phyloP scores from a whole-genome alignment of 64 coral and sea anemone genomes.

The Montipora efflorescens region DNA sequence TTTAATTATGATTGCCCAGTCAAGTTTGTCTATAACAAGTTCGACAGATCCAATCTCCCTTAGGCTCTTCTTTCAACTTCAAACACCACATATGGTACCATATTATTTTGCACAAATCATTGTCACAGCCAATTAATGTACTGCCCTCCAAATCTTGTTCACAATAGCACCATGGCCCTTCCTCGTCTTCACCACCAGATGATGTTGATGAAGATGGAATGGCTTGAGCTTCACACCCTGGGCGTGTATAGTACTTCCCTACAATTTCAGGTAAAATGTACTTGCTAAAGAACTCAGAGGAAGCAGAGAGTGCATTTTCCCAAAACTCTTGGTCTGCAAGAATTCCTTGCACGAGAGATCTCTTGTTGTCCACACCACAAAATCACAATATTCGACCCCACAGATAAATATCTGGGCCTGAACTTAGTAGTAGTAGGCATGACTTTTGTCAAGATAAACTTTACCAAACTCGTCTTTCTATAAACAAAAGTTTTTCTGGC shows the following conservation, averaged over 20 bases:
- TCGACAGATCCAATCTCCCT: slow-evolving; percentile 28
- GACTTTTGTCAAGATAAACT: slow-evolving; percentile 32
- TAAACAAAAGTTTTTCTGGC: slow-evolving; percentile 45
- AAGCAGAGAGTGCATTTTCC: slow-evolving; percentile 10
- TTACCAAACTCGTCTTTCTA: slow-evolving; percentile 30
- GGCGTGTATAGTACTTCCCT: slow-evolving; percentile 1
- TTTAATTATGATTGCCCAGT: slow-evolving; percentile 4
- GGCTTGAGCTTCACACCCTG: slow-evolving; percentile 1
- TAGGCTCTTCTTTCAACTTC: slow-evolving; percentile 26
- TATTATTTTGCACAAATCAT: slow-evolving; percentile 16
- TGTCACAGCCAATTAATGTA: slow-evolving; percentile 34
- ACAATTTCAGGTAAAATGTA: slow-evolving; percentile 39
- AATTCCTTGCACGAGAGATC: slow-evolving; percentile 28
- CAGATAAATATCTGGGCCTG: slow-evolving; percentile 38
- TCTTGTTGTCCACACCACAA: slow-evolving; percentile 63
- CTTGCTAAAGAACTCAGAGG: slow-evolving; percentile 21
- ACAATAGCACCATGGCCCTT: slow-evolving; percentile 41
- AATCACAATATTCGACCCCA: slow-evolving; percentile 57
- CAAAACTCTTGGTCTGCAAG: slow-evolving; percentile 30
- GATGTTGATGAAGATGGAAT: slow-evolving; percentile 5
- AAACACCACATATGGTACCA: slow-evolving; percentile 32
- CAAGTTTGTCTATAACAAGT: slow-evolving; percentile 13
- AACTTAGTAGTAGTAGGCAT: slow-evolving; percentile 62
- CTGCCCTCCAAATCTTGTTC: slow-evolving; percentile 30
- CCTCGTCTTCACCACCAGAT: slow-evolving; percentile 19